phyloP scores from a whole-genome alignment of 1,140 invertebrate species.

The Hypsibius dujardini region DNA sequence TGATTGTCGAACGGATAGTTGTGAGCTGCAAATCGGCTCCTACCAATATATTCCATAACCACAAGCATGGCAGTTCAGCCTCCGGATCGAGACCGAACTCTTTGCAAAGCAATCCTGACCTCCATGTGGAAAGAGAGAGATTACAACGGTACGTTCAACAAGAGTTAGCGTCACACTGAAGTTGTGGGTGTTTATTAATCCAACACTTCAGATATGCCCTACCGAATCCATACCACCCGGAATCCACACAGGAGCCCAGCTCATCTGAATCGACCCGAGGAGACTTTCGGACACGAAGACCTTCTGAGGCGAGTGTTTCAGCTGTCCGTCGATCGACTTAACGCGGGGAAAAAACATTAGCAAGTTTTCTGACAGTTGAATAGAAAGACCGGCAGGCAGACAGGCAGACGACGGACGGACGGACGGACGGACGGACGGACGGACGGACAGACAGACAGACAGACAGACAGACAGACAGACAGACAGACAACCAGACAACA shows the following conservation, averaged over 20 bases:
- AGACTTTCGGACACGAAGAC: conserved; percentile 7
- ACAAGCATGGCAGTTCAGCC: background rate
- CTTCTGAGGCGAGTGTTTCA: background rate
- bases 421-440: no score
- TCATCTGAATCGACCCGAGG: background rate
- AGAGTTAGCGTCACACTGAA: no score
- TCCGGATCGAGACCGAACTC: background rate
- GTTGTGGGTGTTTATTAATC: no score
- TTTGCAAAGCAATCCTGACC: conserved; percentile 1
- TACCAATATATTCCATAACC: background rate
- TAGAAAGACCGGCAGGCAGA: no score
- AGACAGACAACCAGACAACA: no score
- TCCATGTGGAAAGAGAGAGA: background rate
- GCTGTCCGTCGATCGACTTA: no score
- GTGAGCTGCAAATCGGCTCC: conserved; percentile 32
- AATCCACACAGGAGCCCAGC: background rate
- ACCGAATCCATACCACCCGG: conserved; percentile 16
- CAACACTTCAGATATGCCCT: conserved; percentile 20
- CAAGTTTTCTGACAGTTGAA: no score
- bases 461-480: no score
- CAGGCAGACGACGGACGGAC: no score
- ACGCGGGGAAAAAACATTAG: no score
- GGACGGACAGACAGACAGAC: no score
- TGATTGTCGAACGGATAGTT: conserved; percentile 42
- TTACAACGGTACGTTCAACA: no score